Evolutionary conservation across 2,888 invertebrate genomes (phyloP).

Genomic region (Agrochola lychnidis): DNA sequence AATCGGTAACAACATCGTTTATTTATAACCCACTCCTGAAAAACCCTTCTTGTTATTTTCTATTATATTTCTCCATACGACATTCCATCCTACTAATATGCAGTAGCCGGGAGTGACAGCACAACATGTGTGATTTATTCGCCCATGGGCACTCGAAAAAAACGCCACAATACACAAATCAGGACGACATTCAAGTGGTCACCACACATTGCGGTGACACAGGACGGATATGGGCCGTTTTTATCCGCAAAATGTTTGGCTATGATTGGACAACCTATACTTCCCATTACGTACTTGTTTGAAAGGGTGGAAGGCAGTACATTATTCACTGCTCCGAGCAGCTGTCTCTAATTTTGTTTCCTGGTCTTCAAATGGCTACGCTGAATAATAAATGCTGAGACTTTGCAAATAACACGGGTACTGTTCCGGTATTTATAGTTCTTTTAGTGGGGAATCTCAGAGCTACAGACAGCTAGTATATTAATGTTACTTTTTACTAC

Average conservation of each 20-base stretch:
- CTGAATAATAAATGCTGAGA: slow-evolving; percentile 62
- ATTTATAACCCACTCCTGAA: not conserved
- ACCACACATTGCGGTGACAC: slow-evolving; percentile 56
- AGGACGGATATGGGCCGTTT: slow-evolving; percentile 58
- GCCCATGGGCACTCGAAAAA: slow-evolving; percentile 50
- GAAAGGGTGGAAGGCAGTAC: slow-evolving; percentile 54
- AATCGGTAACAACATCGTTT: not conserved
- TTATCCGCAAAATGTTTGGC: slow-evolving; percentile 45
- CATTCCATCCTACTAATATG: slow-evolving; percentile 13
- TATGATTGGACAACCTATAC: slow-evolving; percentile 45
- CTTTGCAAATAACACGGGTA: slow-evolving; percentile 52
- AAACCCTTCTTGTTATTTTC: not conserved
- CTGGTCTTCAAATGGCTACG: slow-evolving; percentile 51
- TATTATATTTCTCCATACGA: not conserved
- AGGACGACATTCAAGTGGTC: slow-evolving; percentile 60
- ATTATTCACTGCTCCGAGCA: slow-evolving; percentile 65
- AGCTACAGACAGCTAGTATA: slow-evolving; percentile 8
- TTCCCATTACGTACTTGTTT: not conserved
- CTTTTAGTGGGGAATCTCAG: slow-evolving; percentile 16
- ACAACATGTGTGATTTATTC: slow-evolving; percentile 60
- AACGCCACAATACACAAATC: slow-evolving; percentile 68
- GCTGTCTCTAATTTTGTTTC: slow-evolving; percentile 65
- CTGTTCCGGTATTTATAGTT: slow-evolving; percentile 48
- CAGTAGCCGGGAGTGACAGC: slow-evolving; percentile 37
- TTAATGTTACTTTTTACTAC: slow-evolving; percentile 9